A percentile compares a stretch with the other conserved stretches of the same genome.
Evolutionary conservation across 2,113 vertebrate genomes (phyloP).

Genomic region (Vombatus ursinus): DNA sequence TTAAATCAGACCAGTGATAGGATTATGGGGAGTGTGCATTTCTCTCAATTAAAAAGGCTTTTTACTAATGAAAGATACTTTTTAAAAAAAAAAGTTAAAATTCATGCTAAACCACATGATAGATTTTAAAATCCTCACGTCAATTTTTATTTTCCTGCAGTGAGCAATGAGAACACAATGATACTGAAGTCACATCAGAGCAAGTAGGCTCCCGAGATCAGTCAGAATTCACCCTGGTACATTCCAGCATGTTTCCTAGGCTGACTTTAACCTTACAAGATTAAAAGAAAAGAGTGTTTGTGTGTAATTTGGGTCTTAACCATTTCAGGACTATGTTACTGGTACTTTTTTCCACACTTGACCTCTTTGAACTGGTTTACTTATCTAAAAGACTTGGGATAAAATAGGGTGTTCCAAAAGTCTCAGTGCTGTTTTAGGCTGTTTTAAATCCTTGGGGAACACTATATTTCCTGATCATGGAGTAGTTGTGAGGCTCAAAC

Average conservation of each 20-base stretch:
- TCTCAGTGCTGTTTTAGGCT: too few relatives aligned
- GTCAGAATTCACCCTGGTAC: background rate
- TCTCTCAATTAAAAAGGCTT: background rate
- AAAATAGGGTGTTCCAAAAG: background rate
- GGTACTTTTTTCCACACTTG: background rate
- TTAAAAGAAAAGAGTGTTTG: background rate
- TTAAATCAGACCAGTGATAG: background rate
- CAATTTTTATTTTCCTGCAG: slow-evolving; percentile 16
- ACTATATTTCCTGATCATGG: background rate
- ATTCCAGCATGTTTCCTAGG: background rate
- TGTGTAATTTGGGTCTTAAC: slow-evolving; percentile 20
- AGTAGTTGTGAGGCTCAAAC: background rate
- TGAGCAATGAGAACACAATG: slow-evolving; percentile 19
- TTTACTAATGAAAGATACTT: slow-evolving; percentile 14
- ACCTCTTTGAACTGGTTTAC: background rate
- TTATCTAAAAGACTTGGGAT: background rate
- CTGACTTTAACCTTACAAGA: background rate
- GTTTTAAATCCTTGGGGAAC: background rate
- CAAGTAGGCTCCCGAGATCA: background rate
- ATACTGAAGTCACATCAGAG: background rate
- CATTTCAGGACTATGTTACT: slow-evolving; percentile 7
- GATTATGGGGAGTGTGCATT: background rate
- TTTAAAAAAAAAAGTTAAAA: background rate
- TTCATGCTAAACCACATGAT: background rate
- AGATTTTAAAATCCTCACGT: slow-evolving; percentile 24